phyloP scores from a whole-genome alignment of 2,113 vertebrate species.

The Chiloscyllium plagiosum region DNA sequence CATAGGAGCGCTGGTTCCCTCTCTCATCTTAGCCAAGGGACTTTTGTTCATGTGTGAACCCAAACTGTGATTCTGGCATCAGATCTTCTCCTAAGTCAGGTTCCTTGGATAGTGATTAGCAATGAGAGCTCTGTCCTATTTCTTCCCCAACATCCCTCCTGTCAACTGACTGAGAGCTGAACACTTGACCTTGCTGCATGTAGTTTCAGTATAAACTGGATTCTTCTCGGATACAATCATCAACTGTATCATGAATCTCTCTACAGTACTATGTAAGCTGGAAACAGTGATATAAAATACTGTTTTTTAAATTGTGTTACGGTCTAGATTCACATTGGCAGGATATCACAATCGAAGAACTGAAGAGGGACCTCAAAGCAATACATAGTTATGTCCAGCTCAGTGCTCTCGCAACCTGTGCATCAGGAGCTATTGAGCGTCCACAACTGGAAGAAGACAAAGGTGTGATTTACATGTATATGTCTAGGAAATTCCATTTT shows the following conservation, averaged over 20 bases:
- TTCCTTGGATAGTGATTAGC: neutral
- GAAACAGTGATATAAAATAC: neutral
- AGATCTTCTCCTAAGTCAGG: neutral
- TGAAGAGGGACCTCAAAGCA: constrained; percentile 46
- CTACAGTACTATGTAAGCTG: neutral
- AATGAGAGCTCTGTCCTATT: neutral
- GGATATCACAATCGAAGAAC: constrained; percentile 52
- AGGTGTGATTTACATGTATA: neutral
- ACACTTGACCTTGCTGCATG: neutral
- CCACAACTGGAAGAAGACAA: constrained; percentile 30
- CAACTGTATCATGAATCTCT: neutral
- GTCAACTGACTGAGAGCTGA: neutral
- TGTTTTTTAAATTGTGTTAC: neutral
- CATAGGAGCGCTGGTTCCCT: neutral
- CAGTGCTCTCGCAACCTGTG: constrained; percentile 56
- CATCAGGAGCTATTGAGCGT: constrained; percentile 49
- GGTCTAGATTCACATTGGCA: constrained; percentile 53
- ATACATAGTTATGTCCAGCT: constrained; percentile 48
- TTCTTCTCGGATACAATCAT: neutral
- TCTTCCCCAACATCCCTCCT: neutral
- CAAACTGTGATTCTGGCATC: neutral
- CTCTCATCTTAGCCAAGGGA: neutral
- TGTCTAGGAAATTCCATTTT: neutral
- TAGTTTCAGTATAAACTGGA: neutral
- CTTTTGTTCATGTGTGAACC: neutral